phyloP scores from a whole-genome alignment of 2,113 vertebrate species.

The Pseudopodoces humilis region DNA sequence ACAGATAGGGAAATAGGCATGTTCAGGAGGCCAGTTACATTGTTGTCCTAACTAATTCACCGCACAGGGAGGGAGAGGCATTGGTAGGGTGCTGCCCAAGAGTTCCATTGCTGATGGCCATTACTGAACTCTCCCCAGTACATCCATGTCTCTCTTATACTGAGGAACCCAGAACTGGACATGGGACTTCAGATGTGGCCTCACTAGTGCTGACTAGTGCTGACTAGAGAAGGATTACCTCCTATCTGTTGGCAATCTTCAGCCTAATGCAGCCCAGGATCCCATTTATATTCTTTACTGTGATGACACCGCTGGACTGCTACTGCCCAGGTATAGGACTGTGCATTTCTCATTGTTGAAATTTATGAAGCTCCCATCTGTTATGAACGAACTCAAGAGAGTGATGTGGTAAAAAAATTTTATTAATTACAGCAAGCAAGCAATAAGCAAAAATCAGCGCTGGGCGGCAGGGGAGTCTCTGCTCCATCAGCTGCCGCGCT shows the following conservation, averaged over 20 bases:
- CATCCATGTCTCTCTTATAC: neutral
- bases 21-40: neutral
- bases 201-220: neutral
- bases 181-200: neutral
- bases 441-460: no score
- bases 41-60: neutral
- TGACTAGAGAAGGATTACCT: neutral
- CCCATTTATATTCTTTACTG: neutral
- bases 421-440: no score
- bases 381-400: no score
- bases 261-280: neutral
- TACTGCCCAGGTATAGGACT: neutral
- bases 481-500: no score
- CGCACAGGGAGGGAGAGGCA: no score
- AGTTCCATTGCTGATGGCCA: neutral
- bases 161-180: neutral
- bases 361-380: neutral
- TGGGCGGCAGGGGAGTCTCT: no score
- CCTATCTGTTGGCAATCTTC: neutral
- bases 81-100: neutral
- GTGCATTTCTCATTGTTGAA: neutral
- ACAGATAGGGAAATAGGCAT: neutral
- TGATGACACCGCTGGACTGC: neutral
- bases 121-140: neutral
- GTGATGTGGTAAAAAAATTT: no score